Evolutionary conservation across 1,140 invertebrate species (phyloP).

Genomic region (Zaprionus taronus): DNA sequence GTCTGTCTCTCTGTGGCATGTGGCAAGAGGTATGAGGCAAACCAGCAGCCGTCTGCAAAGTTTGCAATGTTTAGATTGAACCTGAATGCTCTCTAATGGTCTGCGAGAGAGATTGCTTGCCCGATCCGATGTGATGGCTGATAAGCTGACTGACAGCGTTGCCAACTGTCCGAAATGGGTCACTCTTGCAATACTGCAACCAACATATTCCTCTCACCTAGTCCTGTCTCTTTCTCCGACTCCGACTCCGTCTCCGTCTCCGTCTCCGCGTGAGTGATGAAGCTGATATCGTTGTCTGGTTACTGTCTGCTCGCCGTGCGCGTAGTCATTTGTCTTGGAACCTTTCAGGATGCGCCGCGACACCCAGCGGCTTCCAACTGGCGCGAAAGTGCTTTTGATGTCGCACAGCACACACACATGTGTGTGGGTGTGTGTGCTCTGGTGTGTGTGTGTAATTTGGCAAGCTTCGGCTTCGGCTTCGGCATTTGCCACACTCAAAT

Average conservation of each 20-base stretch:
- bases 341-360: slow-evolving; percentile 61
- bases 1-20: slow-evolving; percentile 7
- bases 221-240: background rate
- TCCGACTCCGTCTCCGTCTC: slow-evolving; percentile 10
- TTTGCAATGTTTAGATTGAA: slow-evolving; percentile 36
- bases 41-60: slow-evolving; percentile 56
- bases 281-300: slow-evolving; percentile 78
- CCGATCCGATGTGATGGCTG: slow-evolving; percentile 74
- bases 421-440: slow-evolving; percentile 15
- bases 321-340: slow-evolving; percentile 77
- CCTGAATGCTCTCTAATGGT: slow-evolving; percentile 63
- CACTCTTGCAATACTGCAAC: slow-evolving; percentile 28
- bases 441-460: slow-evolving; percentile 32
- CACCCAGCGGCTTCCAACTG: slow-evolving; percentile 23
- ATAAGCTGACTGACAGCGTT: slow-evolving; percentile 76
- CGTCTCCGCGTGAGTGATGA: slow-evolving; percentile 69
- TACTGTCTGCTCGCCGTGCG: slow-evolving; percentile 75
- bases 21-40: slow-evolving; percentile 19
- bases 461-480: slow-evolving; percentile 12
- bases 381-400: slow-evolving; percentile 60
- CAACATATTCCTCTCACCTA: slow-evolving; percentile 5
- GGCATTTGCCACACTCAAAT: slow-evolving; percentile 60
- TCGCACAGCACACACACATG: background rate
- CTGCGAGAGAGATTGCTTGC: slow-evolving; percentile 72
- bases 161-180: slow-evolving; percentile 63